A percentile compares a stretch with the other conserved stretches of the same genome.
Conservation (phyloP, 2,113 vertebrate genomes). For the Oreocharis arfaki region DNA sequence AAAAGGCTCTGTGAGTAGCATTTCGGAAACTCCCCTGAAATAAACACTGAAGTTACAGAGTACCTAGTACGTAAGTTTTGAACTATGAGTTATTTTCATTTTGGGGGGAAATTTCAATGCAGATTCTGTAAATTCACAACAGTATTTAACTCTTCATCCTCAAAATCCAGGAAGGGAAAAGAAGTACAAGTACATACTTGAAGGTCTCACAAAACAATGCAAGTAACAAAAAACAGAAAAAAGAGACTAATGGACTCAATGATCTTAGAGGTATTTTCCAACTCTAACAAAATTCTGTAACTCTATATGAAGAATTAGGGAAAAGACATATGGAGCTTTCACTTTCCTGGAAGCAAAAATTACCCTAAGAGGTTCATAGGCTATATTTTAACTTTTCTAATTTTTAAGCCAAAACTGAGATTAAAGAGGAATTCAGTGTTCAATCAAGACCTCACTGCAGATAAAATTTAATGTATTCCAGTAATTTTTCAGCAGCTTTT, state of each 20-base stretch:
- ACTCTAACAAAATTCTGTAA: background rate
- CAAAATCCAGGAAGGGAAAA: background rate
- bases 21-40: background rate
- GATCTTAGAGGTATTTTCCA: background rate
- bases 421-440: background rate
- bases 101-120: rapidly evolving
- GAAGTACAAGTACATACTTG: background rate
- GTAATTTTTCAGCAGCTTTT: background rate
- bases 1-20: background rate
- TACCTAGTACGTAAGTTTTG: background rate
- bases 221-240: background rate
- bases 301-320: background rate
- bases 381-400: background rate
- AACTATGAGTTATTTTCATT: background rate
- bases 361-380: background rate
- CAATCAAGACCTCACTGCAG: background rate
- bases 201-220: background rate
- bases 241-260: background rate
- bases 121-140: background rate
- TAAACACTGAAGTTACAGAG: background rate
- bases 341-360: background rate
- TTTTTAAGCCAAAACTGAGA: background rate
- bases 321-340: background rate
- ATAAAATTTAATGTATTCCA: background rate
- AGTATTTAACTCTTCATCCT: background rate